Evolutionary conservation across 2,113 vertebrate species (phyloP), one percentile per base, ranked within the genome.

Genomic region (Aphyosemion australe): DNA sequence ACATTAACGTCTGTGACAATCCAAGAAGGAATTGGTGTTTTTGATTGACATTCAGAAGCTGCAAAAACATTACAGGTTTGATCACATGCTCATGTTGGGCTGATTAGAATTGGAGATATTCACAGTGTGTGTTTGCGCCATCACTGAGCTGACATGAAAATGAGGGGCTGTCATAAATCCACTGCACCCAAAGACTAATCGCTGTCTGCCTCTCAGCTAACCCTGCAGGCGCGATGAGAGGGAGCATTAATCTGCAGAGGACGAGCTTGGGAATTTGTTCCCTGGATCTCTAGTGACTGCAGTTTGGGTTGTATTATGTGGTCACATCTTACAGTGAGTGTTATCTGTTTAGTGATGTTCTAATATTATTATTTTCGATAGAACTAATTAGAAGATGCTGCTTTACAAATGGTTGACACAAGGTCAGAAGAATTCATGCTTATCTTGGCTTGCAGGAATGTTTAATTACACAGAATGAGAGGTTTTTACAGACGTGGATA

Each of bases 81-180:
- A 11, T 55, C 49, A 57, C 58, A 13, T 11, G 14, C 31, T 63
- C 41, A 34, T 72, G 45, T 32, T 11, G 32, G 59, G 58, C 63
- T 51, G 70, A 79, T 81, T 69, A 72, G 77, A 74, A 62, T 13
- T 43, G 50, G 46, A 53, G 42, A 76, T 83, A 79, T 83, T 75
- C 61, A 67, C 54, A 66, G 71, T 69, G 69, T 26, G 56, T 58
- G 61, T 69, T 55, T 20, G 64, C 63, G 14, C 43, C 62, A 77
- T 58, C 71, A 80, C 72, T 65, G 79, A 82, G 72, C 63, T 79
- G 83, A 82, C 76, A 55, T 46, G 55, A 69, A 86, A 90, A 84
- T 75, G 81, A 82, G 66, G 49, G 13, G 65, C 64, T 84, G 76
- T 84, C 79, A 83, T 73, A 41, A 72, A 83, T 74, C 61, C 57